Evolutionary conservation across 1,140 invertebrate genomes (phyloP), one percentile per base, ranked within the genome.

Genomic region (Gonatopus flavifemur): DNA sequence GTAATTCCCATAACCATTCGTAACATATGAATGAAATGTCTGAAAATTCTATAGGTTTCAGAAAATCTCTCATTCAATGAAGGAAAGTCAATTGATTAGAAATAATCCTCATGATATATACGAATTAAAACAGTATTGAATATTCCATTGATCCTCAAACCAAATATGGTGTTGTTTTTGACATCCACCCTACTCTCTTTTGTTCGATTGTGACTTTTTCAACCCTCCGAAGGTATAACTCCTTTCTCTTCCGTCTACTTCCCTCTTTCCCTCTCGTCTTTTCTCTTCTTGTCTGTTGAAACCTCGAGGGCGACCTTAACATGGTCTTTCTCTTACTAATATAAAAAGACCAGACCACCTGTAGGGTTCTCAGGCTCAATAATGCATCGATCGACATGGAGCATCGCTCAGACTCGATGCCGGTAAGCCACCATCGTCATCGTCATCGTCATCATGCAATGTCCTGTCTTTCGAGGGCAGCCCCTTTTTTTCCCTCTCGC

Each of bases 351-450:
- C 51, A 39, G 49, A 51, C 57, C 69, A 72, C 67, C 69, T 72
- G 69, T 60, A 57, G 50, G 57, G 63, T 72, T 72, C 69, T 59
- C 69, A 72, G 69, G 59, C 67, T 72, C 66, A 70, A 72, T 72
- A 72, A 72, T 72, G 66, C 67, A 72, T 62, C 57, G 61, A 54
- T 45, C n/a, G 64, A 66, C 62, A 57, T 57, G 52, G 62, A 57
- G 59, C 64, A 64, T 57, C 61, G 64, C 40, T 57, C 60, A 59
- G 52, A 39, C 46, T 42, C 28, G 50, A 51, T 46, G 62, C 39
- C 42, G 59, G 65, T 66, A 47, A 64, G 64, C 59, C 60, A 55
- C 59, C 28, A 18, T 4, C 43, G 44, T 30, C 32, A 31, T 36
- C 46, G 42, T 39, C 38, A 35, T 47, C 42, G 49, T 51, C 43